Base-by-base conservation (phyloP, 2,113 vertebrate species). In the Calypte anna region DNA sequence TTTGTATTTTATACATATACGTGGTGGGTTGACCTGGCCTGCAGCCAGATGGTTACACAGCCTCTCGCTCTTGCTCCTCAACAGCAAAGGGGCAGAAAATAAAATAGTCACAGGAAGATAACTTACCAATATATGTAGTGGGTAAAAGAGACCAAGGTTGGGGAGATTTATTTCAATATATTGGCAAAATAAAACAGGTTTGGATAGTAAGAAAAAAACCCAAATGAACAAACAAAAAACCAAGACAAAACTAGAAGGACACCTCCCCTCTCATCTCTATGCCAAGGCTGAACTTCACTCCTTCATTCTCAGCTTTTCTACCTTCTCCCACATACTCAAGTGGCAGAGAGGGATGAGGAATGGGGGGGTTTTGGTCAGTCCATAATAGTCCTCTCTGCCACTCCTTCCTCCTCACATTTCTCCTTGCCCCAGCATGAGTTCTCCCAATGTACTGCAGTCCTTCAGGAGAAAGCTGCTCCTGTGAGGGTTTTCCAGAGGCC, bases 151-250 rank as follows among this genome's bases (percentile, higher is more conserved):
- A 62, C 14, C 46, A 14, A 70, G 57, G 17, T 54, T 54, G 15
- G 38, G 57, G 54, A 74, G 8, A 70, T 64, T 28, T 53, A 22
- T 3, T 69, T 80, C 27, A 78, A 38, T n/a, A 6, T 28, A 74
- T 70, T 0, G 0, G 8, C 18, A 54, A 54, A 15, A 21, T 84
- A 73, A 78, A 75, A 55, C 30, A 72, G 12, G 0, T 62, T 27
- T 58, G n/a, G 23, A n/a, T 27, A 70, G 11, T 53, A 69, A 70
- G 15, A 48, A 69, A 72, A 62, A 44, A 50, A 43, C 64, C 36
- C 36, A 40, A 40, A 13, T 40, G 11, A 40, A 40, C 40, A 40
- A 40, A 40, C 40, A 40, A 40, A 73, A 51, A 44, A 46, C 12
- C 44, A 78, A 13, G 2, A 33, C 12, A 25, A 53, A 48, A 58